phyloP scores from a whole-genome alignment of 1,140 invertebrate species.

The Philotrypesis tridentata region DNA sequence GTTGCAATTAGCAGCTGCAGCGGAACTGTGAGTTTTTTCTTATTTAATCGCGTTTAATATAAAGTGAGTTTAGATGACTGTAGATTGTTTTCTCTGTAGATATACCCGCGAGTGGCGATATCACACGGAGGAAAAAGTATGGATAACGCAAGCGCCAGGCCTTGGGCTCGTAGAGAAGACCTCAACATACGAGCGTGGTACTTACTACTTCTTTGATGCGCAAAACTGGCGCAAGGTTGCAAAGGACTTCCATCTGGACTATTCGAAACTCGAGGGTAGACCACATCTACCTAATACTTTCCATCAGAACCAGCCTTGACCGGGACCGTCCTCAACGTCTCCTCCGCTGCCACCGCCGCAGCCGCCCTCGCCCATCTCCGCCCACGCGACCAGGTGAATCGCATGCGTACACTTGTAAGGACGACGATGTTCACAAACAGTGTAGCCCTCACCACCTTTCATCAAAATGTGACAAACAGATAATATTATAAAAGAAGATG shows the following conservation, averaged over 20 bases:
- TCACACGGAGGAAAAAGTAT: slow-evolving; percentile 98
- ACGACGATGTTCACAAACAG: not conserved
- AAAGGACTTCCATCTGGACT: slow-evolving; percentile 98
- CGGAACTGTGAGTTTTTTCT: slow-evolving; percentile 90
- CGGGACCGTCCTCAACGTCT: slow-evolving; percentile 59
- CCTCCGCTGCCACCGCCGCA: slow-evolving; percentile 36
- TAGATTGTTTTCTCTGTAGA: slow-evolving; percentile 72
- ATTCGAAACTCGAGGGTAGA: slow-evolving; percentile 95
- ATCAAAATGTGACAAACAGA: not conserved
- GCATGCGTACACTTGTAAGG: not conserved
- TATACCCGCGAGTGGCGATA: slow-evolving; percentile 99
- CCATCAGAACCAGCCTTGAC: slow-evolving; percentile 73
- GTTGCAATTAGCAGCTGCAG: slow-evolving; percentile 95
- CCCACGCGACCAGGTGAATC: slow-evolving; percentile 43
- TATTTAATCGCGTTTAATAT: slow-evolving; percentile 15
- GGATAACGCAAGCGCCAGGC: slow-evolving; percentile 98
- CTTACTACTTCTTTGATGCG: slow-evolving; percentile 99
- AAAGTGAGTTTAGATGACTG: not conserved
- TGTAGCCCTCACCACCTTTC: not conserved
- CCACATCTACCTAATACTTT: slow-evolving; percentile 76
- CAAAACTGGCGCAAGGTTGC: slow-evolving; percentile 96
- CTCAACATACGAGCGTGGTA: slow-evolving; percentile 95
- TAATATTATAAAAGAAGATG: not conserved
- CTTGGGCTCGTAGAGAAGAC: slow-evolving; percentile 95
- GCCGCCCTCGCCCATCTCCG: slow-evolving; percentile 39